phyloP scores from a whole-genome alignment of 2,797 vertebrate species.

The Leucoraja ocellata region DNA sequence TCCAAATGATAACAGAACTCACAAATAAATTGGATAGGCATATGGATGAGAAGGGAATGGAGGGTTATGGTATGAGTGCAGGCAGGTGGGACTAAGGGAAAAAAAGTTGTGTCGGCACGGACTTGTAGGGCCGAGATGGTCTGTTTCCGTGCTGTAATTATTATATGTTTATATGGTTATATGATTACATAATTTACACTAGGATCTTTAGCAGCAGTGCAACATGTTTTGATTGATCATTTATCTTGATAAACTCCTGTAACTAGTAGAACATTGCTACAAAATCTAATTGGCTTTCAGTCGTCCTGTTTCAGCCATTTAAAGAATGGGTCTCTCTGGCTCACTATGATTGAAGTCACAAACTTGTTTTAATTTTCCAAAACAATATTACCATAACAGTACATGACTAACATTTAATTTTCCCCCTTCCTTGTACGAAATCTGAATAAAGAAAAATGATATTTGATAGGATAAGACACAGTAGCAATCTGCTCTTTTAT shows the following conservation, averaged over 20 bases:
- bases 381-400: background rate
- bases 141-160: too few species aligned
- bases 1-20: background rate
- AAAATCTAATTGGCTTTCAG: background rate
- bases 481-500: background rate
- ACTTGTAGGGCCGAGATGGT: too few species aligned
- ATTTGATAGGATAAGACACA: background rate
- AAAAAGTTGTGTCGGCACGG: too few species aligned
- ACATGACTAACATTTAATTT: background rate
- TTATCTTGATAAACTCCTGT: background rate
- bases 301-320: background rate
- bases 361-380: background rate
- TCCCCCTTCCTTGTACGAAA: background rate
- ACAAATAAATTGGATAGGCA: too few species aligned
- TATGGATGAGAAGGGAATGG: too few species aligned
- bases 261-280: background rate
- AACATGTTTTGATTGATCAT: background rate
- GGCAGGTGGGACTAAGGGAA: too few species aligned
- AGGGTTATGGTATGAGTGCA: too few species aligned
- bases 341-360: background rate
- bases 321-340: background rate
- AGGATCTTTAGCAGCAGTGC: background rate
- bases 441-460: background rate
- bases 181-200: background rate
- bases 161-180: too few species aligned